Percentiles rank a stretch among this genome's conserved stretches.
phyloP scores from a whole-genome alignment of 2,797 vertebrate genomes.

The Sandelia bainsii region DNA sequence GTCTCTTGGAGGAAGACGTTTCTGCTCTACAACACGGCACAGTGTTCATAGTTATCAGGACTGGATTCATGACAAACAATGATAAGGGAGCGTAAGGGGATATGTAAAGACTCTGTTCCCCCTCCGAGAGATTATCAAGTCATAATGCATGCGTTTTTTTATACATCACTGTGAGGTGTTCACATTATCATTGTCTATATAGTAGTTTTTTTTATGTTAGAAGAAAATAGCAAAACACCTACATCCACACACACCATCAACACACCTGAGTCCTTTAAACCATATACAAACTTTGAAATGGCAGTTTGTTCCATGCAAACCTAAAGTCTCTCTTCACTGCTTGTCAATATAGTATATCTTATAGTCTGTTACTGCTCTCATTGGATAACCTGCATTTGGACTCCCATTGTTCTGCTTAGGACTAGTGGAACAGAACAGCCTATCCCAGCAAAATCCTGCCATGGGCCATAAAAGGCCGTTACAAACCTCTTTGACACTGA shows the following conservation, averaged over 20 bases:
- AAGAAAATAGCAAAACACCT: constrained; percentile 79
- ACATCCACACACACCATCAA: constrained; percentile 74
- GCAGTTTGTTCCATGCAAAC: constrained; percentile 81
- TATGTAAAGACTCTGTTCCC: constrained; percentile 71
- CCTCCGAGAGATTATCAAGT: constrained; percentile 77
- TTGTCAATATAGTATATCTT: constrained; percentile 42
- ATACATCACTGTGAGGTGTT: constrained; percentile 83
- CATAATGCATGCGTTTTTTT: constrained; percentile 83
- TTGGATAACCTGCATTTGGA: constrained; percentile 42
- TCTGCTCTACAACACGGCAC: constrained; percentile 82
- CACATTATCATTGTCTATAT: constrained; percentile 81
- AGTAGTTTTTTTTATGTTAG: constrained; percentile 78
- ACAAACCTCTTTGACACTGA: constrained; percentile 54
- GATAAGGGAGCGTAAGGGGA: constrained; percentile 67
- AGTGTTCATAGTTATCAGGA: constrained; percentile 80
- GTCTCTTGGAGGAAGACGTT: constrained; percentile 83
- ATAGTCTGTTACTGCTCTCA: constrained; percentile 43
- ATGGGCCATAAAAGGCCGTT: constrained; percentile 50
- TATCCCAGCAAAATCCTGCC: constrained; percentile 55
- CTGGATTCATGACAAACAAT: constrained; percentile 74
- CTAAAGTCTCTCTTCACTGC: constrained; percentile 76
- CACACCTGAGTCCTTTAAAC: constrained; percentile 82
- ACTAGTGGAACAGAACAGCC: constrained; percentile 58
- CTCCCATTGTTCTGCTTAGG: constrained; percentile 39
- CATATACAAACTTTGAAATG: constrained; percentile 76